These are phyloP conservation scores for Gobius niger DNA, from an alignment of 2,113 vertebrate species.

Conservation along the genomic window DNA sequence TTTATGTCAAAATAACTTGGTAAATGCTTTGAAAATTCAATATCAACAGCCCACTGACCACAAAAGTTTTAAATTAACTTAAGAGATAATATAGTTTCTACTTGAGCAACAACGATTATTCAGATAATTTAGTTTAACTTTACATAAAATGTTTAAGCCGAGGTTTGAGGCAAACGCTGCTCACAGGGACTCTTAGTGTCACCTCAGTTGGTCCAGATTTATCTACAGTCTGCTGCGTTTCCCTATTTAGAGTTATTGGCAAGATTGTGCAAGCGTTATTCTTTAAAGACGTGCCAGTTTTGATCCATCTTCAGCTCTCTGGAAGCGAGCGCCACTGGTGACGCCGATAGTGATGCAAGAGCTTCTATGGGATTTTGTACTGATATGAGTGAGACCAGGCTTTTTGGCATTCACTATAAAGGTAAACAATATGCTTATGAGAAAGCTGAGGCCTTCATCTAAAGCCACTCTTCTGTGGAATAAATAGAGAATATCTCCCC, in stretches of 20 bases:
- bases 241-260: constrained; percentile 39
- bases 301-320: constrained; percentile 46
- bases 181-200: constrained; percentile 27
- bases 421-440: constrained; percentile 12
- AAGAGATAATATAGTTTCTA: too few relatives aligned
- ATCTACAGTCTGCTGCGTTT: constrained; percentile 18
- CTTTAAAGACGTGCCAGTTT: constrained; percentile 56
- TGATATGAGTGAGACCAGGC: constrained; percentile 4
- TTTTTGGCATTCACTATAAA: constrained; percentile 16
- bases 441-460: neutral
- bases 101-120: too few relatives aligned
- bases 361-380: constrained; percentile 19
- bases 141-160: neutral
- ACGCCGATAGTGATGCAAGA: constrained; percentile 54
- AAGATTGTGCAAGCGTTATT: constrained; percentile 10
- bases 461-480: neutral
- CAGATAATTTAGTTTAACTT: neutral
- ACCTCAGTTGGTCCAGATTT: constrained; percentile 29
- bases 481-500: constrained; percentile 2
- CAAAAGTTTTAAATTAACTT: too few relatives aligned
- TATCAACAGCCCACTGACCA: too few relatives aligned
- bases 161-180: constrained; percentile 25
- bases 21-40: neutral
- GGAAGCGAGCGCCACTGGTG: constrained; percentile 43
- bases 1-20: neutral